Percentiles rank a stretch among this genome's conserved stretches.
Evolutionary conservation across 2,113 vertebrate genomes (phyloP).

Genomic region (Scomber colias): DNA sequence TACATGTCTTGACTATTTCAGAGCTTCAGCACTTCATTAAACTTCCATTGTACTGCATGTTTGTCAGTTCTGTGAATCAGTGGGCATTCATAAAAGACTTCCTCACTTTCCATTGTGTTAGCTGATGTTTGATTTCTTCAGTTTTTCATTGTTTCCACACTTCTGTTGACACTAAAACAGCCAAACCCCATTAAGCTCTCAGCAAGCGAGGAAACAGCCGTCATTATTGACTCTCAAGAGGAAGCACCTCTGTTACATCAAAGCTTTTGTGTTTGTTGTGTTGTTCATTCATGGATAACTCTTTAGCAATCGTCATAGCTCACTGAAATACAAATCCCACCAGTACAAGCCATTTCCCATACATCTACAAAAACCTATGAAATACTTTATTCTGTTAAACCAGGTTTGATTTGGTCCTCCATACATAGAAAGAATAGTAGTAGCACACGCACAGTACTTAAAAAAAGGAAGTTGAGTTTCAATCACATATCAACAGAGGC

Average conservation of each 20-base stretch:
- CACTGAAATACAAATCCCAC: background rate
- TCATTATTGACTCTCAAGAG: background rate
- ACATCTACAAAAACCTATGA: no score
- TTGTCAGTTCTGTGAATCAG: no score
- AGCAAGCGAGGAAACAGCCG: background rate
- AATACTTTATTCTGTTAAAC: background rate
- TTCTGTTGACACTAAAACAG: no score
- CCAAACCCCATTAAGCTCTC: no score
- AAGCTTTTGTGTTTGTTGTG: background rate
- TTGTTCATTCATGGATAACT: background rate
- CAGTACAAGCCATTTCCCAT: background rate
- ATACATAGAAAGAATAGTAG: no score
- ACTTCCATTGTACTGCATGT: no score
- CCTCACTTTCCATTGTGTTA: no score
- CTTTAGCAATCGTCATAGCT: background rate
- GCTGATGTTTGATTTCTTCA: no score
- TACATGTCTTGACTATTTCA: conserved; percentile 1
- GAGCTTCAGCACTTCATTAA: background rate
- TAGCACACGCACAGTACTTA: no score
- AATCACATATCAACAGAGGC: background rate
- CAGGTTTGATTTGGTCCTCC: no score
- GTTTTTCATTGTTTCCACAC: no score
- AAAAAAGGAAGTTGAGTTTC: background rate
- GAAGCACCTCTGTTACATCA: background rate
- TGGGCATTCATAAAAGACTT: no score